Base-by-base conservation (phyloP, 2,888 invertebrate genomes). In the Trichopoda pennipes region DNA sequence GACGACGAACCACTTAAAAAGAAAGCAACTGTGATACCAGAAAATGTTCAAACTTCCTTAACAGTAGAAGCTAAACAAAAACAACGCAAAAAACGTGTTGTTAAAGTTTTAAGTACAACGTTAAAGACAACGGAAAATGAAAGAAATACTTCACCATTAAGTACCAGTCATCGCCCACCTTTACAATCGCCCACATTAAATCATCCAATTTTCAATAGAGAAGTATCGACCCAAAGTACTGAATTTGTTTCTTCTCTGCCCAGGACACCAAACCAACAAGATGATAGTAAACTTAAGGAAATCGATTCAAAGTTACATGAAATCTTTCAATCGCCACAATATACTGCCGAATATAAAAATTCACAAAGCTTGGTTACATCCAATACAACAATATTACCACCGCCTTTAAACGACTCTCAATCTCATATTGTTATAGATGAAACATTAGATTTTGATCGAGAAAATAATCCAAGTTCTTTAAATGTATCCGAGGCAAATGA, bases 311-410 rank as follows among this genome's bases (percentile, higher is more conserved):
- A 85, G 38, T 53, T 87, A 78, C 81, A 85, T 60, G 81, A 75
- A 17, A 85, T 87, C 64, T 87, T 87, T 66, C 84, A 85, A 63
- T 87, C 87, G 8, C 87, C 87, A 10, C 83, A 80, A 19, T 73
- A 81, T 69, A 44, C 60, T 7, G 19, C 28, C 1, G 66, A 60
- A 0, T 21, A 63, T 51, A 63, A 35, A 68, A 55, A 14, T 17
- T 47, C 61, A 51, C 28, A 17, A 17, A 17, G 23, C 9, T 32
- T 35, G 16, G 47, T 58, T 60, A 12, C 21, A n/a, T 16, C 32
- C 14, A 47, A 51, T 28, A 6, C 19, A 28, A 3, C 44, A 1
- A 8, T 61, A 4, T 44, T 49, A 23, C 17, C 55, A 28, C 10
- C 73, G 1, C n/a, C 28, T 12, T 12, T 51, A 53, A 55, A 72